Evolutionary conservation across 2,797 vertebrate genomes (phyloP).

Genomic region (Xiphorhynchus erythropygius): DNA sequence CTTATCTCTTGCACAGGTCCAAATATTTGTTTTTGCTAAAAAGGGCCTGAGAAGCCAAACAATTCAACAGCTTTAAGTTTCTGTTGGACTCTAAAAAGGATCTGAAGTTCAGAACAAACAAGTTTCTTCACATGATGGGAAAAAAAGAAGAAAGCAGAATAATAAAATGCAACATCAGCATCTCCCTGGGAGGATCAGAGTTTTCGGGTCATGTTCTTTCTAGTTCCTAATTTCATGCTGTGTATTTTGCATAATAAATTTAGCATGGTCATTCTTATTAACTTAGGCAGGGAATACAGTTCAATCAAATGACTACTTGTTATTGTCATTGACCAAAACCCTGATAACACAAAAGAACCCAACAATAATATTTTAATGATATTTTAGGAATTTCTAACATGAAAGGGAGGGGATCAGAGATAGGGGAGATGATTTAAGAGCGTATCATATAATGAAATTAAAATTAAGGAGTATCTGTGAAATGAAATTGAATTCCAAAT

Average conservation of each 20-base stretch:
- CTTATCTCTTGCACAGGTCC: neutral
- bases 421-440: neutral
- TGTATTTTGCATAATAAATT: neutral
- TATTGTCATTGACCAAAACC: neutral
- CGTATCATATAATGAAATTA: neutral
- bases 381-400: neutral
- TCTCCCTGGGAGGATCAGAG: neutral
- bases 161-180: neutral
- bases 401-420: neutral
- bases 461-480: neutral
- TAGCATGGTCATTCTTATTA: neutral
- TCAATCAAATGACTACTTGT: neutral
- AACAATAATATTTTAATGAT: neutral
- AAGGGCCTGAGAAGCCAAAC: slow-evolving; percentile 10
- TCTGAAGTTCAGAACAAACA: slow-evolving; percentile 10
- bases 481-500: neutral
- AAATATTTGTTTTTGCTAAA: slow-evolving; percentile 38
- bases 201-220: neutral
- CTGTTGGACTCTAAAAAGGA: neutral
- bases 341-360: neutral
- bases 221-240: neutral
- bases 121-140: neutral
- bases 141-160: neutral
- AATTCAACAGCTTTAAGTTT: slow-evolving; percentile 9
- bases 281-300: neutral